Evolutionary conservation across 2,113 vertebrate species (phyloP).

Genomic region (Astur gentilis): DNA sequence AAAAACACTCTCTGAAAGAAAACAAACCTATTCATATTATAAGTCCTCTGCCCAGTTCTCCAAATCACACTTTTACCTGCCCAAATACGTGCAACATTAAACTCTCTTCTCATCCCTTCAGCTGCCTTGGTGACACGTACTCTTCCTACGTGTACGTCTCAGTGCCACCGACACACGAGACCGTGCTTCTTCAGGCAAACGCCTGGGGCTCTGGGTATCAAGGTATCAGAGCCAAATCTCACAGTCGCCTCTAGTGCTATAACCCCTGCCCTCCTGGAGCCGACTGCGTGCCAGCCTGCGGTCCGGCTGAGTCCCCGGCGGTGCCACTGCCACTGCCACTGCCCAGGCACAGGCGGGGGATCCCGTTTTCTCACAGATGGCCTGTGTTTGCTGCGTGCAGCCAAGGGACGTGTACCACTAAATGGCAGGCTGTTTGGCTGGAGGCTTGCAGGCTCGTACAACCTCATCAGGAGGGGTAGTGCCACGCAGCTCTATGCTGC

Average conservation of each 20-base stretch:
- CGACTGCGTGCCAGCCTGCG: neutral
- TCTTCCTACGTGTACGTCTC: neutral
- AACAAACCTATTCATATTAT: neutral
- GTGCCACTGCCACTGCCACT: neutral
- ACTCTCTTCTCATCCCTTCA: neutral
- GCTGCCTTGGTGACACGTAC: fast-evolving
- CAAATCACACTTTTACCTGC: neutral
- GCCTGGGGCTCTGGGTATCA: neutral
- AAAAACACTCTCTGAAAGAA: neutral
- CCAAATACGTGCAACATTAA: neutral
- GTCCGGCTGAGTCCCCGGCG: fast-evolving
- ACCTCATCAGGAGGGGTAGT: neutral
- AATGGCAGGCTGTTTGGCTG: constrained; percentile 11
- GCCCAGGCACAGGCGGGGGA: neutral
- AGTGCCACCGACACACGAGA: neutral
- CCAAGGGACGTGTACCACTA: neutral
- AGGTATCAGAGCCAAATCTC: neutral
- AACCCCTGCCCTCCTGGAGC: neutral
- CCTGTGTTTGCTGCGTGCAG: neutral
- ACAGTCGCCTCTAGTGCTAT: fast-evolving
- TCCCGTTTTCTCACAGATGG: neutral
- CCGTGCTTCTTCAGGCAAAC: neutral
- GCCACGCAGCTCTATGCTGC: neutral
- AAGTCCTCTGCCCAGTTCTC: neutral
- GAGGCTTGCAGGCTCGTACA: neutral